Evolutionary conservation across 2,797 vertebrate species (phyloP).

Genomic region (Paedocypris micromegethes): DNA sequence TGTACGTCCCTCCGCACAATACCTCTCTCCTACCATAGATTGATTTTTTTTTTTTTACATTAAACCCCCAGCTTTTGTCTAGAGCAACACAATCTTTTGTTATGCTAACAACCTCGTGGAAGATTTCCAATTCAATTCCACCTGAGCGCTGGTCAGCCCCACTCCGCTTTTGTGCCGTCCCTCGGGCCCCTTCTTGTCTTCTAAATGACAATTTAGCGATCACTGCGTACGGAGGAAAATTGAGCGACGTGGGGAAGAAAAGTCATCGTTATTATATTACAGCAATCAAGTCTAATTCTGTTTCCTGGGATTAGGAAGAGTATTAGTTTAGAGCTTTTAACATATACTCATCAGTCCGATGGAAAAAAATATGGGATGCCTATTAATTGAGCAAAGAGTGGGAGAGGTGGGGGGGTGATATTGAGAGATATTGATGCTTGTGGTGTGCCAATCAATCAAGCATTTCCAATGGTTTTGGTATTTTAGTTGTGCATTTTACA

Average conservation of each 20-base stretch:
- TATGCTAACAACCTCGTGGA: slow-evolving; percentile 87
- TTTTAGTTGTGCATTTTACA: too few relatives aligned
- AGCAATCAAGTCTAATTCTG: slow-evolving; percentile 54
- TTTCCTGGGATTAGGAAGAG: slow-evolving; percentile 65
- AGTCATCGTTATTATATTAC: slow-evolving; percentile 68
- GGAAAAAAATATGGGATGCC: slow-evolving; percentile 33
- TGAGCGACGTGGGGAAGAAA: slow-evolving; percentile 78
- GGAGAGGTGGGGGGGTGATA: background rate
- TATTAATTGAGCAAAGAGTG: slow-evolving; percentile 32
- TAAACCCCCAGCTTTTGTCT: slow-evolving; percentile 85
- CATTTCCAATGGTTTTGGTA: too few relatives aligned
- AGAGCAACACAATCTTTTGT: slow-evolving; percentile 84
- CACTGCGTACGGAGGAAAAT: slow-evolving; percentile 70
- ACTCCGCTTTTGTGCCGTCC: slow-evolving; percentile 78
- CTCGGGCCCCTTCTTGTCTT: slow-evolving; percentile 85
- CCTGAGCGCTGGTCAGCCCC: slow-evolving; percentile 86
- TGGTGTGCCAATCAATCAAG: too few relatives aligned
- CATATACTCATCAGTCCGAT: slow-evolving; percentile 59
- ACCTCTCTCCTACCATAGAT: slow-evolving; percentile 71
- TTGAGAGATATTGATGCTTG: too few relatives aligned
- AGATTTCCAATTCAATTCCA: slow-evolving; percentile 97
- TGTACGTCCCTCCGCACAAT: slow-evolving; percentile 73
- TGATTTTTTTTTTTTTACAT: slow-evolving; percentile 77
- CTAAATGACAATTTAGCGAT: slow-evolving; percentile 92
- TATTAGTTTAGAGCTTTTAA: slow-evolving; percentile 69